Evolutionary conservation across 2,113 vertebrate species (phyloP).

Genomic region (Peromyscus maniculatus): DNA sequence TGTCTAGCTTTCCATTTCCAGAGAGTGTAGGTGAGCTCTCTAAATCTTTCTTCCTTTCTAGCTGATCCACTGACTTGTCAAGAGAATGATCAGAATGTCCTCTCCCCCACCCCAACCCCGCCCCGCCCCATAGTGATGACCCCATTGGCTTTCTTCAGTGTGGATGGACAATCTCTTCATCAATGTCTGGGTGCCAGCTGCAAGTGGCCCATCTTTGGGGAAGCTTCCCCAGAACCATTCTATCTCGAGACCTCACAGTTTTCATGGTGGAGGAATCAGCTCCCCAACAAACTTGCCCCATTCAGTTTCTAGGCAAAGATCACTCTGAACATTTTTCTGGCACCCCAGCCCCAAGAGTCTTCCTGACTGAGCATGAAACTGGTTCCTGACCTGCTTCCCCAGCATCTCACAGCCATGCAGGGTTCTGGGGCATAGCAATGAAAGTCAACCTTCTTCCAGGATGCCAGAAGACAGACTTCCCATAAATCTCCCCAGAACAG

Average conservation of each 20-base stretch:
- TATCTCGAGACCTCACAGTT: not conserved
- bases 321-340: not conserved
- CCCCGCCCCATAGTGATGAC: not conserved
- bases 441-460: not conserved
- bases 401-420: not conserved
- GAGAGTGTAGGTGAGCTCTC: not conserved
- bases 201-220: not conserved
- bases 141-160: not conserved
- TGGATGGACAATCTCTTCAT: not conserved
- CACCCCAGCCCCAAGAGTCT: too few relatives aligned
- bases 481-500: not conserved
- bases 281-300: not conserved
- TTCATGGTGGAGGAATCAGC: fast-evolving
- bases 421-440: not conserved
- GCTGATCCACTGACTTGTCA: fast-evolving
- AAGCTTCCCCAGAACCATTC: not conserved
- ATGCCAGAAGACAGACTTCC: not conserved
- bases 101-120: not conserved
- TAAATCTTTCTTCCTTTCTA: not conserved
- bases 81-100: not conserved
- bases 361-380: not conserved
- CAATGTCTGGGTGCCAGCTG: not conserved
- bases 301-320: not conserved
- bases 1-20: not conserved
- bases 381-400: not conserved